phyloP scores from a whole-genome alignment of 2,888 invertebrate species.

The Autographa pulchrina region DNA sequence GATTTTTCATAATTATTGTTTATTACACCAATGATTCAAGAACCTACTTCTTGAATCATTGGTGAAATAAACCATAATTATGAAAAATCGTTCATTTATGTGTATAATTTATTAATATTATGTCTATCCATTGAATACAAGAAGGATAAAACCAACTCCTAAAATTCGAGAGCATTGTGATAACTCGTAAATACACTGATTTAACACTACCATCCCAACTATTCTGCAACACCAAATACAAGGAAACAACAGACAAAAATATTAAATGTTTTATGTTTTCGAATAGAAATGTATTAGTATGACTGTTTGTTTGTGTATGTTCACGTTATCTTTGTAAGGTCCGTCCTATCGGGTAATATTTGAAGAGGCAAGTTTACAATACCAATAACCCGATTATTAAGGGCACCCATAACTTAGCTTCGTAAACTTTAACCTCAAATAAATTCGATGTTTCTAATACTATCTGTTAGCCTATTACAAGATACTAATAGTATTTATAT shows the following conservation, averaged over 20 bases:
- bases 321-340: constrained; percentile 14
- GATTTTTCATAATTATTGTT: no score
- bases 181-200: not conserved
- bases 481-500: not conserved
- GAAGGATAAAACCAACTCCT: no score
- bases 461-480: not conserved
- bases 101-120: no score
- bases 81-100: no score
- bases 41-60: no score
- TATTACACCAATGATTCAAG: no score
- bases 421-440: not conserved
- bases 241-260: constrained; percentile 38
- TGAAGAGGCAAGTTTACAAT: constrained; percentile 8
- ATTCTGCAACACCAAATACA: not conserved
- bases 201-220: not conserved
- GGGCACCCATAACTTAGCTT: not conserved
- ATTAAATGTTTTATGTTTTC: constrained; percentile 33
- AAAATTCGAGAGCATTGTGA: not conserved
- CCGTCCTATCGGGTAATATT: not conserved
- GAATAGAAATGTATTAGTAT: constrained; percentile 40
- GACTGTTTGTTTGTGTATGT: constrained; percentile 19
- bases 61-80: no score
- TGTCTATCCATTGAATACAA: no score
- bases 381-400: not conserved
- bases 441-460: constrained; percentile 1